Evolutionary conservation across 2,113 vertebrate species (phyloP), one percentile per base, ranked within the genome.

Genomic region (Rhineura floridana): DNA sequence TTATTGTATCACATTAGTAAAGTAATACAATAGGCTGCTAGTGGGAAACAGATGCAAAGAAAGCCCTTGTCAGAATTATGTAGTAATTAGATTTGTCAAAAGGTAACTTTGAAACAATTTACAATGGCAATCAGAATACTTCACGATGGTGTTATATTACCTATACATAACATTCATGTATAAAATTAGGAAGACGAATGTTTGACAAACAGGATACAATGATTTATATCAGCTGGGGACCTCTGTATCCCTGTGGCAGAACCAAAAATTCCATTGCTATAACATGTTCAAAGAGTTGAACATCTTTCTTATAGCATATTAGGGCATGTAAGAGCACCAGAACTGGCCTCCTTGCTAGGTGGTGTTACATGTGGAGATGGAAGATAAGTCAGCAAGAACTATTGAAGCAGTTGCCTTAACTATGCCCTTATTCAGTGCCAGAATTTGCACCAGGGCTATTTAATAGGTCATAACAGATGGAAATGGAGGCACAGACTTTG

Each of bases 1-100:
- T 87, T 83, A 33, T 55, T 90, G 17, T 52, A 36, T 73, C 81
- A 83, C 90, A 90, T 55, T 48, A 88, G 65, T 76, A 78, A 91
- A 87, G 85, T 52, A 86, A 44, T 81, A 39, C 21, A 59, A 77
- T 12, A 83, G 25, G 15, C 2, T 62, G 36, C 77, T 63, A 89
- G 55, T 9, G 5, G 59, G 84, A 84, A 94, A 76, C 39, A 89
- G 86, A 21, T 65, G 17, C 79, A 87, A 33, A 0, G 6, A 79
- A 78, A n/a, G 0, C 15, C 21, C 36, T 7, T 39, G 23, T 39
- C 44, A 55, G 33, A 73, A 80, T 81, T 48, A 65, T 42, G 1
- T 81, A 79, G 39, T 52, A 77, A 84, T 81, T 86, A 89, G 36
- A 25, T 89, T 15, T 78, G 89, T 39, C 13, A 62, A 84, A 89